phyloP scores from a whole-genome alignment of 2,888 invertebrate genomes.

The Caenorhabditis sp. region DNA sequence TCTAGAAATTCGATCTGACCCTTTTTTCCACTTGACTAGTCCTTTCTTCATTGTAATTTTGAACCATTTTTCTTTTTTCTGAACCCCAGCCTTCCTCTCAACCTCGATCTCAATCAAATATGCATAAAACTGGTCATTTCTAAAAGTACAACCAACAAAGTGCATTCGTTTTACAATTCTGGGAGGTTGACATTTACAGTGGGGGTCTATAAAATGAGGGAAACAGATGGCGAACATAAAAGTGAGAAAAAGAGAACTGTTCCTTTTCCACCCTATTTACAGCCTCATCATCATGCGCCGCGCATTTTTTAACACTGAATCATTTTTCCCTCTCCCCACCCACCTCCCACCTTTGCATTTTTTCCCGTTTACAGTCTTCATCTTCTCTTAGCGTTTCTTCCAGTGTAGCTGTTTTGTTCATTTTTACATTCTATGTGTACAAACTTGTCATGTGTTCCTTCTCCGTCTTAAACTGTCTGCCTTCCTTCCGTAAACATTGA shows the following conservation, averaged over 20 bases:
- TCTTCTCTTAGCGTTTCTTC: background rate
- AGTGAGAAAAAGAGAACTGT: background rate
- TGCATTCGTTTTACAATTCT: background rate
- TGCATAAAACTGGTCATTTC: background rate
- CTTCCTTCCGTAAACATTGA: slow-evolving; percentile 45
- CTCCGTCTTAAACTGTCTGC: background rate
- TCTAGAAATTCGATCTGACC: slow-evolving; percentile 24
- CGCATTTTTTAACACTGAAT: slow-evolving; percentile 51
- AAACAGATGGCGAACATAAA: too few species aligned
- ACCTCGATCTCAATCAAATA: background rate
- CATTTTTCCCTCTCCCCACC: slow-evolving; percentile 25
- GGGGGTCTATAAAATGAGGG: slow-evolving; percentile 6
- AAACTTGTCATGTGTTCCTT: slow-evolving; percentile 27
- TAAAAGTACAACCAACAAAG: background rate
- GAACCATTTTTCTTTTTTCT: background rate
- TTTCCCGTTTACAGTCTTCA: background rate
- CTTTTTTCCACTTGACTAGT: slow-evolving; percentile 11
- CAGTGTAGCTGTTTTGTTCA: slow-evolving; percentile 25
- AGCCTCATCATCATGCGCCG: slow-evolving; percentile 14
- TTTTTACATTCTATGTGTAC: slow-evolving; percentile 33
- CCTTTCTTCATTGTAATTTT: background rate
- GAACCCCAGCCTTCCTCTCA: too few species aligned
- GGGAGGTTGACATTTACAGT: background rate
- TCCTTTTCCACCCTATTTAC: background rate
- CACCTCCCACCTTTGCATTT: background rate